Base-by-base conservation (phyloP, 2,888 invertebrate species). In the Heteromyza rotundicornis region DNA sequence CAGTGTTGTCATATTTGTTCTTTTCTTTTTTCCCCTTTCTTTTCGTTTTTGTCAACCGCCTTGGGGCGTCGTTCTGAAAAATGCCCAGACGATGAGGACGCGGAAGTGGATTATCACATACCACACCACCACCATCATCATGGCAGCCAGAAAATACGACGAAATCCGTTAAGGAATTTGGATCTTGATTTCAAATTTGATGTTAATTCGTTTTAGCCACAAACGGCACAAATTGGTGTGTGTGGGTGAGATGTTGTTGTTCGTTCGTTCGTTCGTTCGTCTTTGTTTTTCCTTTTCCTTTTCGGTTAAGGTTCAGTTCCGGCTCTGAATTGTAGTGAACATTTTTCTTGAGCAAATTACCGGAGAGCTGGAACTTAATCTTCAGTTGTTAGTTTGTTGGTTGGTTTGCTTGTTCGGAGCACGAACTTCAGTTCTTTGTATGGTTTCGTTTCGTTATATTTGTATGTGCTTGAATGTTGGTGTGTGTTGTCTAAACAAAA, bases 121-220 rank as follows among this genome's bases (percentile, higher is more conserved):
- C 79, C 79, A 69, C 78, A 78, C 71, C 75, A 76, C 67, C 78
- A 79, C 71, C 80, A 79, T 75, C 80, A 80, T 71, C 80, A 80
- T 68, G 77, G 76, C 72, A 78, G 78, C 77, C 68, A 77, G 71
- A 67, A 68, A 60, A 79, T 77, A 52, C 76, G 59, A 64, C 75
- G 78, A 70, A 79, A 79, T 79, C 79, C 79, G 59, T 73, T 79
- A 62, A 77, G 71, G 73, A 79, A 79, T 69, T 74, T 79, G 77
- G 79, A 79, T 78, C 80, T 79, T 67, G 79, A 79, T 67, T 79
- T 79, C 69, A 79, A 79, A 71, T 79, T 79, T 67, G 79, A 79
- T 76, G 80, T 80, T 65, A 79, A 80, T 73, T 79, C 79, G 70
- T 79, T 79, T 78, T 79, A 79, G 79, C 77, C 70, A 74, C 64